Percentiles rank a stretch among this genome's conserved stretches.
Evolutionary conservation across 2,113 vertebrate species (phyloP).

Genomic region (Boulengerochromis microlepis): DNA sequence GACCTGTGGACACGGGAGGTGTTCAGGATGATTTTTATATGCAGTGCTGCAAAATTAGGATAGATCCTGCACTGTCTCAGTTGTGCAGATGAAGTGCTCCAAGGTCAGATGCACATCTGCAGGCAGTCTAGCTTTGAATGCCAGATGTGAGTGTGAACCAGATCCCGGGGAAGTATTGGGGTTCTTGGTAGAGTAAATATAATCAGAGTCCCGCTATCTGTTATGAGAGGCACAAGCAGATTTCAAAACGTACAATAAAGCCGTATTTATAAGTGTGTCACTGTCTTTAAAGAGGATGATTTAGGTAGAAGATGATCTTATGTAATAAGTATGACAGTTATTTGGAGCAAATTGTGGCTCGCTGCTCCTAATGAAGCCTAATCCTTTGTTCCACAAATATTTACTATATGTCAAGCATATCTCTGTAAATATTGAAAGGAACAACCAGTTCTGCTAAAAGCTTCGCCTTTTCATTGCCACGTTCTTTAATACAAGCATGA

Average conservation of each 20-base stretch:
- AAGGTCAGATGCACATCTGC: background rate
- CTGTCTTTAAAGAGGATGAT: background rate
- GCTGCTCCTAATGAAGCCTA: background rate
- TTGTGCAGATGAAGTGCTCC: background rate
- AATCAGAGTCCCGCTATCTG: background rate
- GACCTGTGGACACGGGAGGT: background rate
- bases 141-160: constrained; percentile 7
- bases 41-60: background rate
- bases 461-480: background rate
- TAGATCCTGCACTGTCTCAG: background rate
- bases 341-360: background rate
- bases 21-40: background rate
- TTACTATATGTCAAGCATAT: background rate
- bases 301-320: background rate
- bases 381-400: background rate
- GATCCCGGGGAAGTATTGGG: background rate
- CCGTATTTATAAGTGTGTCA: background rate
- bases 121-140: background rate
- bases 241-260: background rate
- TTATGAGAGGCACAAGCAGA: background rate
- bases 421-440: background rate
- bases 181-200: background rate
- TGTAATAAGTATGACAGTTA: background rate
- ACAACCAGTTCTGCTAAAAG: background rate
- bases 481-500: background rate